Percentiles rank a stretch among this genome's conserved stretches.
phyloP scores from a whole-genome alignment of 2,113 vertebrate species.

The Tyrannus savana region DNA sequence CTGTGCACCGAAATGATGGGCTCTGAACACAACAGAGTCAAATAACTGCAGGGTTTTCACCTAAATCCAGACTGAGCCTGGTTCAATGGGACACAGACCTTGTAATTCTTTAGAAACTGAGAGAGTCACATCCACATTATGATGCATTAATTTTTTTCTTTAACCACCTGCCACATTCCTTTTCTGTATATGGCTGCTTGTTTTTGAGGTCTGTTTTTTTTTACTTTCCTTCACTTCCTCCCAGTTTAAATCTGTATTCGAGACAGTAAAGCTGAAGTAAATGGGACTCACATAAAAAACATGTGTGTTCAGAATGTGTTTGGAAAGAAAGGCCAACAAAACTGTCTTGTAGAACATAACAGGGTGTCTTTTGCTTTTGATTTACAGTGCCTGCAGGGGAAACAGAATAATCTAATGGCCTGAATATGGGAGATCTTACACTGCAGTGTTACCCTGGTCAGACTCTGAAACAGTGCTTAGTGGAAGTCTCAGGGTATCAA shows the following conservation, averaged over 20 bases:
- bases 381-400: not conserved
- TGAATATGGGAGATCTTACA: slow-evolving; percentile 16
- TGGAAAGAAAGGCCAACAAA: slow-evolving; percentile 42
- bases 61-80: not conserved
- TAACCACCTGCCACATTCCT: not conserved
- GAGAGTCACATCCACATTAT: not conserved
- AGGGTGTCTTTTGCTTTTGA: slow-evolving; percentile 40
- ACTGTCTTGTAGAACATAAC: slow-evolving; percentile 20
- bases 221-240: not conserved
- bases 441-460: not conserved
- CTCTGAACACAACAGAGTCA: not conserved
- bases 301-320: slow-evolving; percentile 45
- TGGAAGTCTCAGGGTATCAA: slow-evolving; percentile 32
- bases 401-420: slow-evolving; percentile 12
- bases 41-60: not conserved
- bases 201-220: not conserved
- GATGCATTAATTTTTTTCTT: not conserved
- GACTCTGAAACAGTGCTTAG: not conserved
- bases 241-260: slow-evolving; percentile 17
- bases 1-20: not conserved
- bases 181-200: not conserved
- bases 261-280: slow-evolving; percentile 12
- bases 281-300: slow-evolving; percentile 5
- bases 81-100: not conserved
- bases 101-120: not conserved